Evolutionary conservation across 1,140 invertebrate species (phyloP), one percentile per base, ranked within the genome.

Genomic region (Anastrepha ludens): DNA sequence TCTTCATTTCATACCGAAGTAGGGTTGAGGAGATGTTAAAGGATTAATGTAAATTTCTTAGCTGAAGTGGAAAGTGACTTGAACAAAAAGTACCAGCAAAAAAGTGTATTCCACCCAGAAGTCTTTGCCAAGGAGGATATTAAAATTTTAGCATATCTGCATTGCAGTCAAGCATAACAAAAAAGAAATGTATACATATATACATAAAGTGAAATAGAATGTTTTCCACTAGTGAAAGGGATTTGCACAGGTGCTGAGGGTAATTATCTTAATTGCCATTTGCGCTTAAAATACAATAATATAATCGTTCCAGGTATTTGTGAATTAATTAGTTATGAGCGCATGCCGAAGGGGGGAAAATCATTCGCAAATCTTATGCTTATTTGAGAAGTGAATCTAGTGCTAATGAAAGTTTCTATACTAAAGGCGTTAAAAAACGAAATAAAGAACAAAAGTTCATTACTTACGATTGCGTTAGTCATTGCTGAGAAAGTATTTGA

Each of bases 261-360:
- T 55, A 58, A 81, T 81, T 81, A 58, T 81, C 74, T 81, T 81
- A 81, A 81, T 81, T 81, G 74, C 74, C 50, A 81, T 81, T 81
- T 55, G 47, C 74, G 74, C 74, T 81, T 81, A 81, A 81, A 81
- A 81, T 74, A 81, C 74, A 81, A 81, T 81, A 55, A 81, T 55
- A 55, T 81, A 81, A 81, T 81, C 74, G 47, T 81, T 81, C 15
- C 44, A 81, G 74, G 74, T 81, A 81, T 81, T 81, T 81, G 74
- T 55, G 74, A 81, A 81, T 81, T 81, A 81, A 81, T 81, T 81
- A 81, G 74, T 81, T 81, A n/a, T 2, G n/a, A 81, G 74, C 20
- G 74, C 44, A 81, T 55, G 74, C 55, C 50, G 9, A 81, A 55
- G 11, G 74, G 50, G n/a, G 47, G 7, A 55, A 55, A 8, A 55